Base-by-base conservation (phyloP, 2,113 vertebrate species). In the Esox niger region DNA sequence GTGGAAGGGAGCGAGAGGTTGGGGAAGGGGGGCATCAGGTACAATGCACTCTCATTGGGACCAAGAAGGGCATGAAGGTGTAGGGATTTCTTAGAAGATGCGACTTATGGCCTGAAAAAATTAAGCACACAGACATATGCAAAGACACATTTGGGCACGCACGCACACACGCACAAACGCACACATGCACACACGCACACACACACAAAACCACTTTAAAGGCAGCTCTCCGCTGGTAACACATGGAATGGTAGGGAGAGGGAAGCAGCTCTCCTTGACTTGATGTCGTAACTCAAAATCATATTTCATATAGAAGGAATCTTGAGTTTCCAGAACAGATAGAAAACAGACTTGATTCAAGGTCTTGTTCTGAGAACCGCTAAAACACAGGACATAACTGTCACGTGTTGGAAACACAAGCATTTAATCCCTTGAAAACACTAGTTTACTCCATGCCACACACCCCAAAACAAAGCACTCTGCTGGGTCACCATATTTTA, bases 21-120 rank as follows among this genome's bases (percentile, higher is more conserved):
- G n/a, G n/a, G n/a, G n/a, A n/a, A n/a, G n/a, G n/a, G 49, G 77
- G 70, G 27, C 52, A 31, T 67, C 64, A 26, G 61, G 27, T 49
- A 62, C 52, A n/a, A 79, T 81, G 82, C 73, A 57, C 75, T 74
- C 60, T 64, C 58, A 59, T n/a, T 87, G 75, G 64, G 76, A 83
- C 85, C 79, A 52, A 46, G 33, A 15, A 26, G 29, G 74, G 54
- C 43, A 55, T 20, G 46, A 23, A 25, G 31, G 63, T 15, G 21
- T 2, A 32, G 43, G n/a, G 68, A 70, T 20, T 55, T 17, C 77
- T 86, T 82, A 81, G 79, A 84, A 76, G 64, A 61, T 81, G 66
- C 68, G 69, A 81, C 58, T 69, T 5, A 47, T 54, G 57, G 0
- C 52, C 58, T 57, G 32, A 76, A 66, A 46, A 52, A 46, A 11